These are phyloP conservation scores for Mormyrus hasselquistii DNA, from an alignment of 2,797 vertebrate species.

Conservation along the genomic window DNA sequence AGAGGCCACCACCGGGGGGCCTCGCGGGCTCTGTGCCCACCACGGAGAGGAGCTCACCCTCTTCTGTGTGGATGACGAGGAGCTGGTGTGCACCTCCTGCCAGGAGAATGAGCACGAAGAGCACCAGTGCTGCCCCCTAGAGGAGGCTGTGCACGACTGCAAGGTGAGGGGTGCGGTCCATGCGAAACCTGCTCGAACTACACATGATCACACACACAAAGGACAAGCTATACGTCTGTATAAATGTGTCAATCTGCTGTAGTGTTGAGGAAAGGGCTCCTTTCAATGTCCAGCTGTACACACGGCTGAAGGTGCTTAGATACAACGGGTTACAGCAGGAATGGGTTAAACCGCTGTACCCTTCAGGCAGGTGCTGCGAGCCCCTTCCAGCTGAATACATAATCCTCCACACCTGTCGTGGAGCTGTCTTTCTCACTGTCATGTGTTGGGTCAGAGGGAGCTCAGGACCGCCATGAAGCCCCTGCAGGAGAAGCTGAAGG, in stretches of 20 bases:
- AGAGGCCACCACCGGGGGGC: not conserved
- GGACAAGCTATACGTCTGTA: not conserved
- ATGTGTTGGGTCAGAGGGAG: slow-evolving; percentile 35
- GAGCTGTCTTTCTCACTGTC: not conserved
- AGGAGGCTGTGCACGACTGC: slow-evolving; percentile 43
- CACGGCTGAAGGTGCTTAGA: not conserved
- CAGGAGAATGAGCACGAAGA: slow-evolving; percentile 37
- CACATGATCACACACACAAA: not conserved
- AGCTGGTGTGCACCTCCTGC: slow-evolving; percentile 45
- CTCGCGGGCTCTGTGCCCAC: slow-evolving; percentile 27
- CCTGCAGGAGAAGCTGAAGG: slow-evolving; percentile 43
- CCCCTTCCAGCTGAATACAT: not conserved
- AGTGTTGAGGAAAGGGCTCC: not conserved
- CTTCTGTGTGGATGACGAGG: slow-evolving; percentile 48
- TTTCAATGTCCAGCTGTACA: not conserved
- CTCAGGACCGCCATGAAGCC: slow-evolving; percentile 36
- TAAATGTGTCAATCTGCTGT: not conserved
- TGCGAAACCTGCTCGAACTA: not conserved
- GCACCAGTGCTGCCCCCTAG: slow-evolving; percentile 39
- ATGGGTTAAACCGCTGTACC: not conserved
- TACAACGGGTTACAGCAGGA: not conserved
- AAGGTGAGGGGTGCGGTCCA: slow-evolving; percentile 41
- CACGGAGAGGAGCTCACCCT: slow-evolving; percentile 37
- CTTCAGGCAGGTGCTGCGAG: not conserved
- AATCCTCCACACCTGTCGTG: not conserved